Evolutionary conservation across 1,140 invertebrate species (phyloP), one percentile per base, ranked within the genome.

Genomic region (Heliconius hermathena): DNA sequence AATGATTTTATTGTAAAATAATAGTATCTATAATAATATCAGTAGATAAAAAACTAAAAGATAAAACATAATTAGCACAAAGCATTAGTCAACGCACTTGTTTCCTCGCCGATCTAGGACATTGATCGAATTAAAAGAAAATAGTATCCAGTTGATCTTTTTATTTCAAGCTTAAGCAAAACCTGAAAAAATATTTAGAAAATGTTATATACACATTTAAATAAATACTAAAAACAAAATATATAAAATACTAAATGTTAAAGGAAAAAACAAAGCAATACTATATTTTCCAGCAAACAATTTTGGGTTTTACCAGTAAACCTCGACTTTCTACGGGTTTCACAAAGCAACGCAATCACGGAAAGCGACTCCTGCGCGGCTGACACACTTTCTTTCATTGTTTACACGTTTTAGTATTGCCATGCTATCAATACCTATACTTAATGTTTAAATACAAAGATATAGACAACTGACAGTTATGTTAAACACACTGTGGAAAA

Each of bases 301-400:
- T 57, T 78, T 78, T 57, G 11, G 76, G 18, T 78, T 78, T 78
- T 60, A 71, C 72, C 46, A 70, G 8, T 41, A 33, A 71, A 73
- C n/a, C 49, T 72, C 36, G n/a, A 70, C 74, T 76, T 80, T 74
- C 75, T 80, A 66, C 81, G 60, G 72, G 77, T 85, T 83, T 85
- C 79, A 81, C 84, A 85, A 85, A 77, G 78, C 84, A 36, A 76
- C 57, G 74, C 54, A 75, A 75, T 75, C 73, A 81, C 83, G 81
- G 80, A 82, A 82, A 77, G 70, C 79, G 71, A 52, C 79, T 81
- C 79, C 81, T 79, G 77, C 77, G 78, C 76, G 26, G 74, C 74
- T 85, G 84, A 82, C 84, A 85, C 81, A 85, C 84, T 85, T 85
- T 85, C 84, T 82, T 85, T 78, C 84, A 85, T 85, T 85, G 84